These are phyloP conservation scores for Polypterus senegalus DNA, from an alignment of 2,113 vertebrate species.

Conservation along the genomic window DNA sequence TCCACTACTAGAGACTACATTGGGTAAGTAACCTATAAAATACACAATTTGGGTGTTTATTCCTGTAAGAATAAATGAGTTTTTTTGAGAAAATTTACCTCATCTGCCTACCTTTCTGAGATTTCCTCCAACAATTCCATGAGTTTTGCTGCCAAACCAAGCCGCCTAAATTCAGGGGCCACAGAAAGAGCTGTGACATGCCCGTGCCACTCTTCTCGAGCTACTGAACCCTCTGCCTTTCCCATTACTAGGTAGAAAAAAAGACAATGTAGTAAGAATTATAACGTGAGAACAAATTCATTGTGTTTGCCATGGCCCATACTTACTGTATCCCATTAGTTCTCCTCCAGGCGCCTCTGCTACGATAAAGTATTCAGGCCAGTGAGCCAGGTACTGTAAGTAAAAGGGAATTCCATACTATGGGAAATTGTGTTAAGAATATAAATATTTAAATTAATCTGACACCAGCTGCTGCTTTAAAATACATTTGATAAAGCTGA, in stretches of 20 bases:
- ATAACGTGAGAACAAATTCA: not conserved
- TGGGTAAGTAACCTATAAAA: no score
- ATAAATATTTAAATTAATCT: no score
- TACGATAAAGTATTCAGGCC: conserved; percentile 94
- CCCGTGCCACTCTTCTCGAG: conserved; percentile 88
- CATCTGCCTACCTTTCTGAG: conserved; percentile 69
- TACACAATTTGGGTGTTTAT: no score
- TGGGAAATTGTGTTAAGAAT: not conserved
- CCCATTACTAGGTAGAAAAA: conserved; percentile 70
- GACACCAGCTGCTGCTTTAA: no score
- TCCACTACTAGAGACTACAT: no score
- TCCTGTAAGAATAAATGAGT: not conserved
- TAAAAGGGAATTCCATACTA: conserved; percentile 95
- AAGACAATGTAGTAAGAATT: not conserved
- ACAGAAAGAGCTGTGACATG: conserved; percentile 90
- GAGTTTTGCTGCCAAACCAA: conserved; percentile 84
- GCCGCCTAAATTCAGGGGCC: conserved; percentile 80
- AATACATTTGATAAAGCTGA: no score
- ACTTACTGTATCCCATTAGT: conserved; percentile 93
- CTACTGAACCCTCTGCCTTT: conserved; percentile 90
- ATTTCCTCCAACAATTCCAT: conserved; percentile 96
- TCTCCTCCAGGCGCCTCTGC: conserved; percentile 89
- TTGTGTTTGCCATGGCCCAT: conserved; percentile 9
- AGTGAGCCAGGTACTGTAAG: conserved; percentile 88
- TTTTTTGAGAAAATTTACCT: not conserved